Evolutionary conservation across 2,888 invertebrate genomes (phyloP).

Genomic region (Mamestra brassicae): DNA sequence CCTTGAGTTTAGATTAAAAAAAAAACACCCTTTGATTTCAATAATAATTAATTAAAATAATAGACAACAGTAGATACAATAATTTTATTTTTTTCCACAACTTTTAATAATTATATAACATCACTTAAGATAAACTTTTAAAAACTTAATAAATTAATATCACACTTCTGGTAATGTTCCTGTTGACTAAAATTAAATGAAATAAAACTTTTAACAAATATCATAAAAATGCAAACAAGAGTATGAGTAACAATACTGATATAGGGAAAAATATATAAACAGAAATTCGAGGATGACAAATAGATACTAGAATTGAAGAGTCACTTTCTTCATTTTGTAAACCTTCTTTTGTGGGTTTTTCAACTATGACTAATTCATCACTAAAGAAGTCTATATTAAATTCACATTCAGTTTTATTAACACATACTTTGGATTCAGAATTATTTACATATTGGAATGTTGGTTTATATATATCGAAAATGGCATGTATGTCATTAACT

Average conservation of each 20-base stretch:
- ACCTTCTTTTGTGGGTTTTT: conserved; percentile 95
- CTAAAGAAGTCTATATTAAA: conserved; percentile 94
- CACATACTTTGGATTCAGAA: conserved; percentile 92
- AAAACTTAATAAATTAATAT: conserved; percentile 86
- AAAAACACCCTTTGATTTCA: no score
- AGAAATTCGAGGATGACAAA: conserved; percentile 95
- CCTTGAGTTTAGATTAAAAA: no score
- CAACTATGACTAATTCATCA: conserved; percentile 95
- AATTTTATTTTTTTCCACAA: conserved; percentile 23
- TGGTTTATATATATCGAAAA: conserved; percentile 96
- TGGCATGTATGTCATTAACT: conserved; percentile 95
- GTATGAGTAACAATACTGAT: conserved; percentile 93
- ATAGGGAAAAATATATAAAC: conserved; percentile 96
- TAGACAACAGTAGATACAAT: neutral
- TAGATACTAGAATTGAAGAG: conserved; percentile 93
- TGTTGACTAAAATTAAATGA: conserved; percentile 81
- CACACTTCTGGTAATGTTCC: conserved; percentile 88
- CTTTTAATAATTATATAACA: conserved; percentile 52
- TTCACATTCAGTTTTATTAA: conserved; percentile 94
- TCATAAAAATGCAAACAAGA: conserved; percentile 96
- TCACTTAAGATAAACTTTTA: conserved; percentile 53
- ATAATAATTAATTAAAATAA: no score
- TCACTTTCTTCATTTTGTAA: conserved; percentile 94
- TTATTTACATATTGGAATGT: conserved; percentile 95
- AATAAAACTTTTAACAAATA: conserved; percentile 80